Evolutionary conservation across 2,797 vertebrate species (phyloP).

Genomic region (Lagodon rhomboides): DNA sequence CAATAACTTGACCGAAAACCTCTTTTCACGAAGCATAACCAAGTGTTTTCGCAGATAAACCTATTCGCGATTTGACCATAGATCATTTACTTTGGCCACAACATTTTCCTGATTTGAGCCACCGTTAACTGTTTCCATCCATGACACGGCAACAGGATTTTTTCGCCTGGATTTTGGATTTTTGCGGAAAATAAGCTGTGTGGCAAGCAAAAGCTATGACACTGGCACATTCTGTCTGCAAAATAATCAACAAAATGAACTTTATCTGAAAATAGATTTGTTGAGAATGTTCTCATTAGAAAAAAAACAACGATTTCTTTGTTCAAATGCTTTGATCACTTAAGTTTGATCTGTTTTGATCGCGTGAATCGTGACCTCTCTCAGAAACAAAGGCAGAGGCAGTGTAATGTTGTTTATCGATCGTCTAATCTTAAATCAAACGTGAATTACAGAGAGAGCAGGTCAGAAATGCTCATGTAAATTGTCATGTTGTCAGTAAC

Average conservation of each 20-base stretch:
- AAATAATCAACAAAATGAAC: too few species aligned
- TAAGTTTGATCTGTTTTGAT: background rate
- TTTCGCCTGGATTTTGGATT: too few species aligned
- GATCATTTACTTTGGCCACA: background rate
- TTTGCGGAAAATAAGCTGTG: too few species aligned
- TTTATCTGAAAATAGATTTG: background rate
- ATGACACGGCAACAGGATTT: too few species aligned
- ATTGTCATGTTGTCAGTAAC: background rate
- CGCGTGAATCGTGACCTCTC: background rate
- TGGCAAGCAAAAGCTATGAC: too few species aligned
- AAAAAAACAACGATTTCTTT: background rate
- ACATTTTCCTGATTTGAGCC: background rate
- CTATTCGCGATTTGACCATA: too few species aligned
- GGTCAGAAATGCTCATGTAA: background rate
- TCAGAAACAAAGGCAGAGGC: background rate
- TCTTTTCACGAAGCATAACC: too few species aligned
- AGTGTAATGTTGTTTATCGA: background rate
- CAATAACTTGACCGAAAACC: background rate
- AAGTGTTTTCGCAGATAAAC: background rate
- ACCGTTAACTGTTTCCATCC: background rate
- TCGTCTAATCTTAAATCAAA: background rate
- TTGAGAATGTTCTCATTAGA: background rate
- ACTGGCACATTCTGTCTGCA: background rate
- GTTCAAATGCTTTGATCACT: background rate
- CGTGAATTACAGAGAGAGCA: background rate